These are phyloP conservation scores for Ornithorhynchus anatinus DNA, from an alignment of 2,113 vertebrate genomes.

Conservation along the genomic window DNA sequence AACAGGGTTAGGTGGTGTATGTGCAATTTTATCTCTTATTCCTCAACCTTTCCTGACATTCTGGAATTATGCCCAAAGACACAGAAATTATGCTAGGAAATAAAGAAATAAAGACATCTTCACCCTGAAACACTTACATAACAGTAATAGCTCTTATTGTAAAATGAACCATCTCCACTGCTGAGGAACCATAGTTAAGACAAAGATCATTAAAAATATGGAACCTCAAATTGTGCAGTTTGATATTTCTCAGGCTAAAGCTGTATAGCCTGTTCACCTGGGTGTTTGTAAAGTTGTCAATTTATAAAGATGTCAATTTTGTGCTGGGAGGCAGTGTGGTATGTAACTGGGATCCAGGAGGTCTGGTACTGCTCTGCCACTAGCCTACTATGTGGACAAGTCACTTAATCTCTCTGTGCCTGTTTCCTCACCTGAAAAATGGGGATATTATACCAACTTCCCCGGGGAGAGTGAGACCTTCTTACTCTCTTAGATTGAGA, in stretches of 20 bases:
- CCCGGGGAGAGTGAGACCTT: too few species aligned
- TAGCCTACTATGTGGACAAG: too few species aligned
- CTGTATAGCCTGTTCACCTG: too few species aligned
- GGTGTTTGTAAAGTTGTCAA: too few species aligned
- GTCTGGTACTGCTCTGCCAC: too few species aligned
- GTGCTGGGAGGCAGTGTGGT: too few species aligned
- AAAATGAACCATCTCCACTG: neutral
- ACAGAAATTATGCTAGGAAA: neutral
- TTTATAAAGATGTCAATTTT: too few species aligned
- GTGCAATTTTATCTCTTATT: neutral
- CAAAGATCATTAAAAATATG: neutral
- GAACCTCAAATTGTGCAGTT: neutral
- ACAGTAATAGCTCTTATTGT: neutral
- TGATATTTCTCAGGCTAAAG: neutral
- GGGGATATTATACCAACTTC: too few species aligned
- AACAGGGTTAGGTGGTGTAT: neutral
- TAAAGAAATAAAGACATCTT: constrained; percentile 5
- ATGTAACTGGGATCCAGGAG: too few species aligned
- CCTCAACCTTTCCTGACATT: neutral
- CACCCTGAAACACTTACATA: neutral
- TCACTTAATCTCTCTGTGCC: too few species aligned
- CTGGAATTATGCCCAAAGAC: neutral
- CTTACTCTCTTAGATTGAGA: too few species aligned
- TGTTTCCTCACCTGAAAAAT: too few species aligned
- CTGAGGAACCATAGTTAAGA: neutral